These are phyloP conservation scores for Lepilemur ruficaudatus DNA, from an alignment of 2,797 vertebrate species.

Conservation along the genomic window DNA sequence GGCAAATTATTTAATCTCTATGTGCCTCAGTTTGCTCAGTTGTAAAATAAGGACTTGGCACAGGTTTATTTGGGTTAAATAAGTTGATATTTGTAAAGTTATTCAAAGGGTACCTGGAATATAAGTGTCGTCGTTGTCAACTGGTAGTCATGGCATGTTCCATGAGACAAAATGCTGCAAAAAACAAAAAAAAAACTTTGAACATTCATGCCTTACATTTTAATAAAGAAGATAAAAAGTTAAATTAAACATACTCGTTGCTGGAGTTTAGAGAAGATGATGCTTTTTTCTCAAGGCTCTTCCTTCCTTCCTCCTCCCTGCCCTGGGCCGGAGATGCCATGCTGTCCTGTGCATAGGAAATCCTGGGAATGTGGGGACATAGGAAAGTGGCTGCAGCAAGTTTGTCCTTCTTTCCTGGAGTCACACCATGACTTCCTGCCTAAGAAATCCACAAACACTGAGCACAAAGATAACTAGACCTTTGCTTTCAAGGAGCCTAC, in stretches of 20 bases:
- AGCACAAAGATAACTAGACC: not conserved
- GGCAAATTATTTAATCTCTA: not conserved
- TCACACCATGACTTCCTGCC: not conserved
- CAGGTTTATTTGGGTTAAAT: not conserved
- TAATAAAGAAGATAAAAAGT: not conserved
- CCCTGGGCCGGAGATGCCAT: accelerated
- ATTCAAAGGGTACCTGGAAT: not conserved
- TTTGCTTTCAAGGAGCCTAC: not conserved
- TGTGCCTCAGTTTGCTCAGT: not conserved
- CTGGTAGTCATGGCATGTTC: not conserved
- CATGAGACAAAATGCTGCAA: not conserved
- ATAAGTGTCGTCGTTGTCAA: not conserved
- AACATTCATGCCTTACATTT: not conserved
- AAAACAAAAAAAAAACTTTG: not conserved
- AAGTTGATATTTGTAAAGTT: not conserved
- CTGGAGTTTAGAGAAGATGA: not conserved
- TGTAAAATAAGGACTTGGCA: not conserved
- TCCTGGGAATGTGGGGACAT: not conserved
- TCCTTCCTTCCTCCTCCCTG: not conserved
- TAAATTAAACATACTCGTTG: not conserved
- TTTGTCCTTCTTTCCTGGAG: not conserved
- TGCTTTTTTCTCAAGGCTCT: not conserved
- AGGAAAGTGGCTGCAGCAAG: not conserved
- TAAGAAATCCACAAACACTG: not conserved
- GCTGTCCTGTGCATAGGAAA: not conserved